phyloP scores from a whole-genome alignment of 2,888 invertebrate genomes.

The Nysson spinosus region DNA sequence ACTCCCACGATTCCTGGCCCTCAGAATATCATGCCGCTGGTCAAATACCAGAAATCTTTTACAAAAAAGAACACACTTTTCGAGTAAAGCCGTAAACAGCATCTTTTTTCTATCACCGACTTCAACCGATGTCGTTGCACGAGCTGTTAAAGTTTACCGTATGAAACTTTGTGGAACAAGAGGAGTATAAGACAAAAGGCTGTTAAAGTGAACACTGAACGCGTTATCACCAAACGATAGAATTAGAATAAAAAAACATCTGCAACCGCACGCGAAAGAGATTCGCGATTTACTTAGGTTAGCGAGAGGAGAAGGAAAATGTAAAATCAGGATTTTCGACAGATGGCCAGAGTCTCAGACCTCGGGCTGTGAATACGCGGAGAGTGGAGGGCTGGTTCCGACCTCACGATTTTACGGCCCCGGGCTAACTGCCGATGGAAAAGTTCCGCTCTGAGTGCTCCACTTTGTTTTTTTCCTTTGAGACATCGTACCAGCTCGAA shows the following conservation, averaged over 20 bases:
- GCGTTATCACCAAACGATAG: background rate
- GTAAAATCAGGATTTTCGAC: conserved; percentile 74
- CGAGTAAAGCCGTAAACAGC: too few species aligned
- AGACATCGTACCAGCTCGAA: conserved; percentile 45
- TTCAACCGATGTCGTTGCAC: too few species aligned
- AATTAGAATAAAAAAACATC: background rate
- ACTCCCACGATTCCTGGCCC: conserved; percentile 40
- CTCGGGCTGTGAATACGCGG: conserved; percentile 68
- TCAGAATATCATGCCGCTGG: too few species aligned
- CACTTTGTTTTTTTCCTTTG: conserved; percentile 73
- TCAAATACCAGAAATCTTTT: too few species aligned
- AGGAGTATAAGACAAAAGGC: too few species aligned
- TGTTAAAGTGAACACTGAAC: background rate
- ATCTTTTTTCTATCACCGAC: too few species aligned
- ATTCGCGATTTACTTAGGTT: conserved; percentile 62
- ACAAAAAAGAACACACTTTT: too few species aligned
- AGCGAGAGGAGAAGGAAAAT: conserved; percentile 60
- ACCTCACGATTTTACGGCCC: conserved; percentile 75
- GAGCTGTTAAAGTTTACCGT: too few species aligned
- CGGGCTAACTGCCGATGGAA: conserved; percentile 74
- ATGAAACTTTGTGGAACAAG: too few species aligned
- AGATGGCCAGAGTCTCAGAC: conserved; percentile 75
- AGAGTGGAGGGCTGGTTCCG: conserved; percentile 52
- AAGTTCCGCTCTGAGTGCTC: conserved; percentile 76
- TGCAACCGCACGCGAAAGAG: background rate